Percentiles rank a stretch among this genome's conserved stretches.
Evolutionary conservation across 1,140 invertebrate genomes (phyloP).

Genomic region (Scaptodrosophila lebanonensis): DNA sequence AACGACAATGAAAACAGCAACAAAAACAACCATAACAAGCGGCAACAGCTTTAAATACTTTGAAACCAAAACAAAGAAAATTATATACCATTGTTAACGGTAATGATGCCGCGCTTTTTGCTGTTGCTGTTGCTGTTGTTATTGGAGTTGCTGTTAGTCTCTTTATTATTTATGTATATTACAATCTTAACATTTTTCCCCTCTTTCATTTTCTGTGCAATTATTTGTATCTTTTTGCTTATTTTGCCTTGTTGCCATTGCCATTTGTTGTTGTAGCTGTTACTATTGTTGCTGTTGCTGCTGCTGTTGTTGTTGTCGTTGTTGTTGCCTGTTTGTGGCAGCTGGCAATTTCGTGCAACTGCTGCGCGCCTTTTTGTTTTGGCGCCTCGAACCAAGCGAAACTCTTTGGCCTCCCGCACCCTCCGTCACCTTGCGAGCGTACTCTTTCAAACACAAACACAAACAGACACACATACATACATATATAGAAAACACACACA

Average conservation of each 20-base stretch:
- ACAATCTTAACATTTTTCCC: slow-evolving; percentile 27
- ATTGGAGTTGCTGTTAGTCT: not conserved
- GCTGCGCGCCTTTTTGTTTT: not conserved
- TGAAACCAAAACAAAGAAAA: slow-evolving; percentile 15
- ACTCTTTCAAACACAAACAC: too few species aligned
- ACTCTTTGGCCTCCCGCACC: not conserved
- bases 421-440: not conserved
- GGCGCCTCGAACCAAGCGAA: not conserved
- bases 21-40: not conserved
- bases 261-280: slow-evolving; percentile 3
- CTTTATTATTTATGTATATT: slow-evolving; percentile 29
- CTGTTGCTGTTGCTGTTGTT: not conserved
- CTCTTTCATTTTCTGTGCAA: slow-evolving; percentile 20
- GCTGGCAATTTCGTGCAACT: not conserved
- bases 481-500: too few species aligned
- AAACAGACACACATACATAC: too few species aligned
- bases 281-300: slow-evolving; percentile 9
- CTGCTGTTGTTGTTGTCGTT: slow-evolving; percentile 15
- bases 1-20: not conserved
- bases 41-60: slow-evolving; percentile 13
- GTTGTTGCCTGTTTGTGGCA: slow-evolving; percentile 31
- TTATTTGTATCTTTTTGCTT: slow-evolving; percentile 22
- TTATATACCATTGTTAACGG: slow-evolving; percentile 36
- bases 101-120: slow-evolving; percentile 42
- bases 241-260: too few species aligned